A percentile compares a stretch with the other conserved stretches of the same genome.
phyloP scores from a whole-genome alignment of 2,888 invertebrate species.

The Drosophila macrothrix region DNA sequence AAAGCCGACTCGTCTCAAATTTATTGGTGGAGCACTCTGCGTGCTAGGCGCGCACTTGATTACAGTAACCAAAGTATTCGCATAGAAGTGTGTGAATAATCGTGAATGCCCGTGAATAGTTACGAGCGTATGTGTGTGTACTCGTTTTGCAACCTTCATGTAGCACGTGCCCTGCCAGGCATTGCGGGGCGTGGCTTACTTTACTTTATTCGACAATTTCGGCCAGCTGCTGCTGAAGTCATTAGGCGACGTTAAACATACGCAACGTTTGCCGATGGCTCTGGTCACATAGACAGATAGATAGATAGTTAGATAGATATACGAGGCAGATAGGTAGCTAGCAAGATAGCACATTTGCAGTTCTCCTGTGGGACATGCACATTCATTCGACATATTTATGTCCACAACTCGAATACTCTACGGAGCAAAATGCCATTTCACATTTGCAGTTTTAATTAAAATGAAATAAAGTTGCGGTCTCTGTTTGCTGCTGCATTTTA shows the following conservation, averaged over 20 bases:
- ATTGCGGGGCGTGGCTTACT: constrained; percentile 22
- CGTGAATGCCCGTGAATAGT: constrained; percentile 32
- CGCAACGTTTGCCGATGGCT: constrained; percentile 56
- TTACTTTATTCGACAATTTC: constrained; percentile 56
- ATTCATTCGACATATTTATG: constrained; percentile 44
- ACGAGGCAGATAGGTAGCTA: constrained; percentile 1
- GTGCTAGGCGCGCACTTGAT: constrained; percentile 73
- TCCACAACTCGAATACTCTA: constrained; percentile 8
- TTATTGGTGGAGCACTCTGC: constrained; percentile 57
- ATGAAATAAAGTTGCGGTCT: constrained; percentile 72
- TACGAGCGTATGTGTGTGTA: background rate
- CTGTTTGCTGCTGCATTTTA: constrained; percentile 37
- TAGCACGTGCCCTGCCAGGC: constrained; percentile 38
- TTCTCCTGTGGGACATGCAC: constrained; percentile 24
- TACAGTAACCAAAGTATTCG: constrained; percentile 55
- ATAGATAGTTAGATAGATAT: constrained; percentile 5
- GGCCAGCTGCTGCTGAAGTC: constrained; percentile 61
- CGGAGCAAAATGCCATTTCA: constrained; percentile 24
- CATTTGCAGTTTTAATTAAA: constrained; percentile 76
- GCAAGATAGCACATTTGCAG: constrained; percentile 5
- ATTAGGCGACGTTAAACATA: constrained; percentile 72
- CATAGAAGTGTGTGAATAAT: constrained; percentile 29
- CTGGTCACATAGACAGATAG: constrained; percentile 14
- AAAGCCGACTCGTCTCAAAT: constrained; percentile 63
- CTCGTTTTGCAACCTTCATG: constrained; percentile 36